Percentiles rank a stretch among this genome's conserved stretches.
These are phyloP conservation scores for Calliphora vicina DNA, from an alignment of 1,140 invertebrate species.

Conservation along the genomic window DNA sequence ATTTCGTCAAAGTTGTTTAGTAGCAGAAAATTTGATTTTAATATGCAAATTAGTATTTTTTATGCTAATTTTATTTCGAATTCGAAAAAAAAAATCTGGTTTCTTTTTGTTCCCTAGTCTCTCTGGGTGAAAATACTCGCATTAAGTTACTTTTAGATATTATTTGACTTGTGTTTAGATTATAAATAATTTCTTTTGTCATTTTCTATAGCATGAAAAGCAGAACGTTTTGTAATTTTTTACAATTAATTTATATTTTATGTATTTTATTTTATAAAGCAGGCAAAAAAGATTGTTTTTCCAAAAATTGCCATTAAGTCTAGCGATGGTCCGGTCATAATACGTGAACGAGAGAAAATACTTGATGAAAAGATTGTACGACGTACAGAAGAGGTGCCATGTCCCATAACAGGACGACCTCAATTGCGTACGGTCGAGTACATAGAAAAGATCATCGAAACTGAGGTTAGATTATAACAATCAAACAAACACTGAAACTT, in stretches of 20 bases:
- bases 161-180: too few species aligned
- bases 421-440: constrained; percentile 89
- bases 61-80: too few species aligned
- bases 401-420: constrained; percentile 82
- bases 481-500: constrained; percentile 16
- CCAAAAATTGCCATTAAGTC: constrained; percentile 85
- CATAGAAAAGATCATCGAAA: constrained; percentile 93
- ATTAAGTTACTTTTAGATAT: too few species aligned
- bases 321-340: constrained; percentile 79
- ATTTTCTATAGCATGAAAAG: too few species aligned
- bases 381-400: constrained; percentile 87
- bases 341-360: constrained; percentile 87
- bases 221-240: too few species aligned
- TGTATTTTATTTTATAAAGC: constrained; percentile 40
- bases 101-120: too few species aligned
- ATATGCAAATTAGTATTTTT: too few species aligned
- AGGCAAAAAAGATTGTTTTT: constrained; percentile 66
- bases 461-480: constrained; percentile 76
- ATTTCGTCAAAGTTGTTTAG: too few species aligned
- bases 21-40: too few species aligned
- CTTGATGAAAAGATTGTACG: constrained; percentile 86
- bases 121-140: too few species aligned
- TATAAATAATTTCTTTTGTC: too few species aligned
- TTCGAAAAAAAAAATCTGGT: too few species aligned
- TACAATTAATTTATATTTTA: constrained; percentile 4